These are phyloP conservation scores for Falco rusticolus DNA, from an alignment of 2,797 vertebrate species.

Conservation along the genomic window DNA sequence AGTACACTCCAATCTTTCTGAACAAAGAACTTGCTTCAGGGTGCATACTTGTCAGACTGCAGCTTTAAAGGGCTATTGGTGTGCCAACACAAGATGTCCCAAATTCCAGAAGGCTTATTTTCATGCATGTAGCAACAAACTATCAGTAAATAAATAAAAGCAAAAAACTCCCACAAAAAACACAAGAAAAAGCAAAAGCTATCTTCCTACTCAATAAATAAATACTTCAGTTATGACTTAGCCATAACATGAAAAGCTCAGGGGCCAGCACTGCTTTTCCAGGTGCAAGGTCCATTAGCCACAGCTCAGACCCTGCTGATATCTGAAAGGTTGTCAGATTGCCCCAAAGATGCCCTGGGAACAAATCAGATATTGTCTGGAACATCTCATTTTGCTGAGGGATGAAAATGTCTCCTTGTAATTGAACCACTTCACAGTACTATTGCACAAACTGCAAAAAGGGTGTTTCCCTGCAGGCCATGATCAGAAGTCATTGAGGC, in stretches of 20 bases:
- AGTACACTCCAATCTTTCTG: neutral
- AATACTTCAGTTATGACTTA: neutral
- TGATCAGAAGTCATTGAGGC: slow-evolving; percentile 10
- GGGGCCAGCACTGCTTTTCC: neutral
- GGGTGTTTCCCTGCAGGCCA: slow-evolving; percentile 19
- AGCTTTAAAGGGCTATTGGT: neutral
- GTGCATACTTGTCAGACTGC: neutral
- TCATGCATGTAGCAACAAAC: neutral
- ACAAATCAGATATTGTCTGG: neutral
- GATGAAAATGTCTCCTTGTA: neutral
- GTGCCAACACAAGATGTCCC: neutral
- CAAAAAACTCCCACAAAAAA: neutral
- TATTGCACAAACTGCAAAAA: neutral
- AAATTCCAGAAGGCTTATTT: neutral
- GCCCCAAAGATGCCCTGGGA: neutral
- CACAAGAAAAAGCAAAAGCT: neutral
- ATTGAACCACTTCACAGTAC: neutral
- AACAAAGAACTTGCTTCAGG: neutral
- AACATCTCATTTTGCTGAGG: slow-evolving; percentile 14
- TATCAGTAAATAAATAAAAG: neutral
- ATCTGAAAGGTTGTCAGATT: neutral
- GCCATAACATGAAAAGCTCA: neutral
- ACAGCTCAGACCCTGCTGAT: neutral
- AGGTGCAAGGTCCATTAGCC: neutral
- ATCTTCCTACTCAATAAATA: neutral